Percentiles rank a stretch among this genome's conserved stretches.
phyloP scores from a whole-genome alignment of 2,797 vertebrate species.

The Ceryle rudis region DNA sequence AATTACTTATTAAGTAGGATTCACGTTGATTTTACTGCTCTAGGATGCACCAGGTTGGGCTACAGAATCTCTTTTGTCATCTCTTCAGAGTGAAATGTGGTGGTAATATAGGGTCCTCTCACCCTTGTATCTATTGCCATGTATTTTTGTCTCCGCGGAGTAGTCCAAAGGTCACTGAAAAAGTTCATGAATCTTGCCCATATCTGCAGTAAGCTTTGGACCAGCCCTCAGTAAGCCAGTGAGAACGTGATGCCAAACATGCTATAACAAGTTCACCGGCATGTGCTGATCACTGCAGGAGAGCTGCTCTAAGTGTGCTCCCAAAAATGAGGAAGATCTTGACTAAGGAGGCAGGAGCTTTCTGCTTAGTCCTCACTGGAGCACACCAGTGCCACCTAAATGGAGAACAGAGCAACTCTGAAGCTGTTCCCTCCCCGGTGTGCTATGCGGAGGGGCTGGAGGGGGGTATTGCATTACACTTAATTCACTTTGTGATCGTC shows the following conservation, averaged over 20 bases:
- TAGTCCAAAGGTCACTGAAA: neutral
- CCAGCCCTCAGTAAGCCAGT: neutral
- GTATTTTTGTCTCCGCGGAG: neutral
- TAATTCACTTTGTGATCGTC: constrained; percentile 3
- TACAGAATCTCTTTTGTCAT: neutral
- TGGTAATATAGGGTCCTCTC: neutral
- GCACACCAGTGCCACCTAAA: neutral
- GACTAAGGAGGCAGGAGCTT: neutral
- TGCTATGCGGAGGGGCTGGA: neutral
- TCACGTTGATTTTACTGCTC: constrained; percentile 1
- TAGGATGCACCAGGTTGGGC: neutral
- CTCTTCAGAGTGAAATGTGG: neutral
- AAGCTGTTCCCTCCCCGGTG: neutral
- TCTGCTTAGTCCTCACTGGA: neutral
- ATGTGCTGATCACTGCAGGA: neutral
- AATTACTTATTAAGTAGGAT: constrained; percentile 20
- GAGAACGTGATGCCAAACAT: neutral
- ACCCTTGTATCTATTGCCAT: neutral
- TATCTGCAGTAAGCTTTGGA: neutral
- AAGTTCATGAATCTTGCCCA: neutral
- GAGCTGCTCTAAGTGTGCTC: neutral
- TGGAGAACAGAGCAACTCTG: neutral
- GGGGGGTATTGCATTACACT: neutral
- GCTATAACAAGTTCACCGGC: neutral
- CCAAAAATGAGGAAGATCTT: neutral